Base-by-base conservation (phyloP, 2,888 invertebrate species). In the Cetonia aurata region DNA sequence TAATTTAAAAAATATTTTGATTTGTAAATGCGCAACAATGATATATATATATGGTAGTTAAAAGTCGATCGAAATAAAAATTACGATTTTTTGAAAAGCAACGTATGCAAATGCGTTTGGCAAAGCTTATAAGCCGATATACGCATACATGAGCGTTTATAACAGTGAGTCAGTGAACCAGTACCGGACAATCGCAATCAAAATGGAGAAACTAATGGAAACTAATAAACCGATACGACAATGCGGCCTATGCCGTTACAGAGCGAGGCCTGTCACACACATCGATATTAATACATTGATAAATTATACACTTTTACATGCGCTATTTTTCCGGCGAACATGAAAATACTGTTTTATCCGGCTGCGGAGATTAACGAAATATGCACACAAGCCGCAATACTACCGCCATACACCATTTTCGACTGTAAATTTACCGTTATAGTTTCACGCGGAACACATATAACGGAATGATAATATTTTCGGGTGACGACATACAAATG, bases 261-360 rank as follows among this genome's bases (percentile, higher is more conserved):
- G 15, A 62, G 6, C 50, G 50, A 37, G 25, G 62, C 25, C 46
- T 67, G 67, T 67, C 67, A 67, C 56, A 53, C 67, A 67, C 67
- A 44, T 67, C 56, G 67, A 67, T 67, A 67, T 44, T 55, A 67
- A 55, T 55, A 48, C 67, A 56, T 56, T 67, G 67, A 67, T 67
- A 67, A 67, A 67, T 67, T 56, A 56, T 56, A 46, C 56, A 41
- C 46, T 67, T 67, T 67, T 67, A 67, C 67, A 46, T 15, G 37
- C 8, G 31, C 56, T 55, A 12, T 56, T 62, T 50, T 50, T 37
- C 62, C 33, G 50, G 50, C 17, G 62, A 50, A 67, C 67, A 67
- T 56, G 67, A 67, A 67, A 67, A 67, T 56, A 67, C 67, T 67
- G 55, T 67, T 67, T 67, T 62, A 50, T 62, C 33, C 37, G 37